A percentile compares a stretch with the other conserved stretches of the same genome.
phyloP scores from a whole-genome alignment of 1,140 invertebrate species.

The Drosophila sturtevanti region DNA sequence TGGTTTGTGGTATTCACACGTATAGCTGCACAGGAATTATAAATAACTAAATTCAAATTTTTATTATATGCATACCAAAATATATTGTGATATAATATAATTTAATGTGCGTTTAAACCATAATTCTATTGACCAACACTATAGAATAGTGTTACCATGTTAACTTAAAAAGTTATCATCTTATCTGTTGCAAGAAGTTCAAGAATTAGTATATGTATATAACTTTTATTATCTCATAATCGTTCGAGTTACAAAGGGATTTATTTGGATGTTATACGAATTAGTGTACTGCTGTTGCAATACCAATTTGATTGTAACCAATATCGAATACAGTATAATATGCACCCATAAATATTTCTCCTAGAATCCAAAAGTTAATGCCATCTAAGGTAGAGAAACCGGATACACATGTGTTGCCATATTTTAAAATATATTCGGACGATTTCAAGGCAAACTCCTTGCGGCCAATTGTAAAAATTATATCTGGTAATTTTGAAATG shows the following conservation, averaged over 20 bases:
- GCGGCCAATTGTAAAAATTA: constrained; percentile 56
- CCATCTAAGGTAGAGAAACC: constrained; percentile 86
- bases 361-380: constrained; percentile 38
- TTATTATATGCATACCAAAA: neutral
- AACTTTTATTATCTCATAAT: neutral
- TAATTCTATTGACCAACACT: neutral
- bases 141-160: neutral
- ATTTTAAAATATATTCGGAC: constrained; percentile 79
- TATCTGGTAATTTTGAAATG: constrained; percentile 27
- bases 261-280: too few relatives aligned
- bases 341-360: constrained; percentile 45
- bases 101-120: neutral
- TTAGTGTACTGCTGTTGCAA: constrained; percentile 34
- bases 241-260: neutral
- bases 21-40: neutral
- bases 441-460: constrained; percentile 40
- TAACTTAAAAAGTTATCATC: neutral
- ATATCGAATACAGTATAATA: constrained; percentile 46
- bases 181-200: too few relatives aligned
- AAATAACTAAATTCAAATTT: neutral
- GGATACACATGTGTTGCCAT: constrained; percentile 51
- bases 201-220: constrained; percentile 17
- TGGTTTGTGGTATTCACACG: neutral
- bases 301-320: constrained; percentile 45
- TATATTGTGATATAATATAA: neutral